Base-by-base conservation (phyloP, 2,797 vertebrate genomes). In the Toxotes lorentzi region DNA sequence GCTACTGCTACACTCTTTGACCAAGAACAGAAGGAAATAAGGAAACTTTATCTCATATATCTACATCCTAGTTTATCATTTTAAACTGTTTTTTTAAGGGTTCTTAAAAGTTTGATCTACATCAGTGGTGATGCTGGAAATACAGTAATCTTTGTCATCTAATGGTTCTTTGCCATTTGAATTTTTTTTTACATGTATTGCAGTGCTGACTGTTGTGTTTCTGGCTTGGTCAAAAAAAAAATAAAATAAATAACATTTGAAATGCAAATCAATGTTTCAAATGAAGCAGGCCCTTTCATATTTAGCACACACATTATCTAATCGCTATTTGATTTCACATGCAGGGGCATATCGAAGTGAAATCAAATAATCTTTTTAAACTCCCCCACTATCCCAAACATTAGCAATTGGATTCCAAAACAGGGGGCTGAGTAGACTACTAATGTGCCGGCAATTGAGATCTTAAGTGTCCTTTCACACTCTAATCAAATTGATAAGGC, bases 401-500 rank as follows among this genome's bases (percentile, higher is more conserved):
- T 93, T 89, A 90, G 81, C 82, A 83, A 72, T 38, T 81, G 76
- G 85, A 90, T 88, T 92, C 72, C 78, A 61, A 73, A 76, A 86
- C 82, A 64, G 79, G 86, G 73, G 88, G 79, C 83, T 89, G 87
- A 89, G 88, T 77, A 50, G 90, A 90, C 92, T 91, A 66, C 84
- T 93, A 91, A 94, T 92, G 82, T 58, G 86, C 83, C 38, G 72
- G 77, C 92, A 90, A 93, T 93, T 91, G 88, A 93, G 90, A 92
- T 93, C 89, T 92, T 95, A 92, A 95, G 90, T 93, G 91, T 93
- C 92, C 92, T 93, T 93, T 94, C 92, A 93, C 93, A 92, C 89
- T 91, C 87, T 94, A 94, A 95, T 95, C 89, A 94, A 90, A 95
- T 92, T 93, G 92, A 95, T 93, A 92, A 92, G 92, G 88, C 86